phyloP scores from a whole-genome alignment of 2,113 vertebrate genomes.

The Dromiciops gliroides region DNA sequence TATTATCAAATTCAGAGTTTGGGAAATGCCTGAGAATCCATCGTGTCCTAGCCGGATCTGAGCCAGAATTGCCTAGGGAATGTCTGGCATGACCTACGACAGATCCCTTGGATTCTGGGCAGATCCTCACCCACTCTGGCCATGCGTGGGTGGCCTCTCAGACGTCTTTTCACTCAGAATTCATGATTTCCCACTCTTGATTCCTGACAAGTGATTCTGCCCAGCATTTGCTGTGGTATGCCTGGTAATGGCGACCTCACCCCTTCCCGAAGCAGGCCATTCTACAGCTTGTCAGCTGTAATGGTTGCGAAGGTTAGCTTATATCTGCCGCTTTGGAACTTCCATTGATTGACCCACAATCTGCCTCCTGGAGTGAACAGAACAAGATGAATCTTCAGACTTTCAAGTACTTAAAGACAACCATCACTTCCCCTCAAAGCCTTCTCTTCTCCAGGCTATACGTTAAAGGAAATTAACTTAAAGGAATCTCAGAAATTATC shows the following conservation, averaged over 20 bases:
- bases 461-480: neutral
- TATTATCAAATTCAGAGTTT: neutral
- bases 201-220: neutral
- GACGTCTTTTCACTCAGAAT: neutral
- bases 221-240: neutral
- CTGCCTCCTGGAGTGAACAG: neutral
- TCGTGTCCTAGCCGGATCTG: neutral
- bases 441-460: neutral
- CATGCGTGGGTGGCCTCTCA: neutral
- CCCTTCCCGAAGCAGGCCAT: neutral
- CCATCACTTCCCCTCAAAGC: neutral
- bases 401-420: neutral
- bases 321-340: neutral
- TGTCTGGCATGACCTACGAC: neutral
- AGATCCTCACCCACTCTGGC: neutral
- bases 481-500: neutral
- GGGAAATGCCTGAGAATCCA: neutral
- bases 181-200: neutral
- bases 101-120: neutral
- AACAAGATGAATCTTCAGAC: neutral
- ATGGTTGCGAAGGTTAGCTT: neutral
- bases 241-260: neutral
- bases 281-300: neutral
- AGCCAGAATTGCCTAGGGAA: neutral
- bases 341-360: neutral